Evolutionary conservation across 2,797 vertebrate species (phyloP).

Genomic region (Cichlasoma orientale): DNA sequence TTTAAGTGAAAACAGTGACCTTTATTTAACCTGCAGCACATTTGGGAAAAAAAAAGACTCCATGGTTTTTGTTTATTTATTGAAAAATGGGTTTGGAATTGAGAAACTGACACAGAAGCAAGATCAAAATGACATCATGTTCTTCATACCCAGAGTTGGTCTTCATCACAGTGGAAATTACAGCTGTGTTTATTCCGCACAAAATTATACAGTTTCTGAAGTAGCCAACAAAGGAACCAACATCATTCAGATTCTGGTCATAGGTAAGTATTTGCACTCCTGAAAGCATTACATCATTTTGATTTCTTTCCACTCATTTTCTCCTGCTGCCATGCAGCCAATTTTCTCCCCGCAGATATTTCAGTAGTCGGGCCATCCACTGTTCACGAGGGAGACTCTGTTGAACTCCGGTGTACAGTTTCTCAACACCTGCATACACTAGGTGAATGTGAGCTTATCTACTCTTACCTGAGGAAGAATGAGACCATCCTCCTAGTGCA

Average conservation of each 20-base stretch:
- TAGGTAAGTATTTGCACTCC: conserved; percentile 32
- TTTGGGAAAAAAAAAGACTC: not conserved
- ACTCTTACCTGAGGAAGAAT: conserved; percentile 49
- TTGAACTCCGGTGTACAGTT: conserved; percentile 46
- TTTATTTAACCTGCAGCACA: conserved; percentile 55
- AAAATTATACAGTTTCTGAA: accelerated
- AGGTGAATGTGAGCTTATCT: conserved; percentile 22
- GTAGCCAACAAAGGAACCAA: not conserved
- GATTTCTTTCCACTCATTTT: conserved; percentile 3
- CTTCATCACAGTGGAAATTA: conserved; percentile 39
- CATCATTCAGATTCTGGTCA: conserved; percentile 33
- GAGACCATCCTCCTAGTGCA: conserved; percentile 17
- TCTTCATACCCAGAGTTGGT: not conserved
- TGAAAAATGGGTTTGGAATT: conserved; percentile 1
- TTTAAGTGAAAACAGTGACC: conserved; percentile 33
- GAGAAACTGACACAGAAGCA: accelerated
- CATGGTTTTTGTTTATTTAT: conserved; percentile 34
- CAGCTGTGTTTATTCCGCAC: conserved; percentile 49
- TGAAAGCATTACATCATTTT: not conserved
- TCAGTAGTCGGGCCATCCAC: not conserved
- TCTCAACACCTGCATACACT: conserved; percentile 20
- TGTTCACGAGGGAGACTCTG: conserved; percentile 12
- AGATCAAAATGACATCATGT: not conserved
- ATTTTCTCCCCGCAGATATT: conserved; percentile 50
- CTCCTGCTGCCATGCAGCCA: conserved; percentile 30